A percentile compares a stretch with the other conserved stretches of the same genome.
These are phyloP conservation scores for Amorpha juglandis DNA, from an alignment of 2,888 invertebrate species.

Conservation along the genomic window DNA sequence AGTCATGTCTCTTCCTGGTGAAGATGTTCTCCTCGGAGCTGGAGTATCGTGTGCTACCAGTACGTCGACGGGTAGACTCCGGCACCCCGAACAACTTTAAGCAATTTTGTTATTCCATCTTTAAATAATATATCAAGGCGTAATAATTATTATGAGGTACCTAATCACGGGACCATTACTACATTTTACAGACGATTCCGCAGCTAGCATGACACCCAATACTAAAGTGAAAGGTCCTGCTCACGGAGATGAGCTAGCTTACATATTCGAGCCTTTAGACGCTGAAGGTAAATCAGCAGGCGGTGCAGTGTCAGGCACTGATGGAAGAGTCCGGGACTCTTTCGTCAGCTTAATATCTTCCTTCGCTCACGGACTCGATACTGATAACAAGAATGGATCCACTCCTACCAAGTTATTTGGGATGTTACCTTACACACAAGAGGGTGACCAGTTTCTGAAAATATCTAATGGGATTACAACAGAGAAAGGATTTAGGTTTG, in stretches of 20 bases:
- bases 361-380: slow-evolving; percentile 82
- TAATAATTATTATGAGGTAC: too few relatives aligned
- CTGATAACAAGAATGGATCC: slow-evolving; percentile 28
- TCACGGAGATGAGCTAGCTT: slow-evolving; percentile 90
- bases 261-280: slow-evolving; percentile 87
- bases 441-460: slow-evolving; percentile 65
- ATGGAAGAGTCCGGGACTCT: slow-evolving; percentile 86
- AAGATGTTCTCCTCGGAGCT: too few relatives aligned
- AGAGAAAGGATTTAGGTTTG: slow-evolving; percentile 28
- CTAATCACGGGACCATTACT: neutral
- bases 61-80: too few relatives aligned
- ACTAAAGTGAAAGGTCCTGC: slow-evolving; percentile 70
- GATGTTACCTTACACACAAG: slow-evolving; percentile 54
- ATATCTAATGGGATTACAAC: slow-evolving; percentile 58
- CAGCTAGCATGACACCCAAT: slow-evolving; percentile 32
- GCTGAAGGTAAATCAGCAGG: slow-evolving; percentile 83
- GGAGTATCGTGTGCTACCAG: too few relatives aligned
- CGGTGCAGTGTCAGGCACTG: slow-evolving; percentile 75
- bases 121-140: too few relatives aligned
- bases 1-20: too few relatives aligned
- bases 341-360: slow-evolving; percentile 87
- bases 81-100: too few relatives aligned
- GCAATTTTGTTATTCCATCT: too few relatives aligned
- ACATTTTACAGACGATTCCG: slow-evolving; percentile 41
- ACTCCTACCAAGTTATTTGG: slow-evolving; percentile 41